Evolutionary conservation across 2,113 vertebrate genomes (phyloP).

Genomic region (Takifugu flavidus): DNA sequence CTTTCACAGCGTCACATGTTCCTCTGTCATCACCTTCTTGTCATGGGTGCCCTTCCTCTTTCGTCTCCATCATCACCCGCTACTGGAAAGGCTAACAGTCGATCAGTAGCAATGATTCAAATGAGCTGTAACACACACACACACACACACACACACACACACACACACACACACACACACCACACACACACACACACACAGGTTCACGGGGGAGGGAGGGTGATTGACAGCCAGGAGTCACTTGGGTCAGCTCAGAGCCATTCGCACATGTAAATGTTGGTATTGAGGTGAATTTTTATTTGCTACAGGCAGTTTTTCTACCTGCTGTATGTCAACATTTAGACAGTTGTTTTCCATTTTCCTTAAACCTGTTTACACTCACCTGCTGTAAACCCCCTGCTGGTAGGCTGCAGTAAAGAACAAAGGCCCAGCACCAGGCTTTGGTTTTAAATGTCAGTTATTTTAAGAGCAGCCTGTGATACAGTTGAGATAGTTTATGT

Average conservation of each 20-base stretch:
- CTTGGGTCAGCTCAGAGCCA: conserved; percentile 18
- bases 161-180: conserved; percentile 8
- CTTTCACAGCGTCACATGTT: conserved; percentile 23
- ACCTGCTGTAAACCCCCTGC: no score
- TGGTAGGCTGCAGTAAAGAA: no score
- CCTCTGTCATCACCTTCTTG: conserved; percentile 42
- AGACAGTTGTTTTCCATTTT: no score
- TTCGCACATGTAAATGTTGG: no score
- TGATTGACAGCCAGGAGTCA: conserved; percentile 20
- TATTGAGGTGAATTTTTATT: no score
- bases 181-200: conserved; percentile 16
- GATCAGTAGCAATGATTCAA: conserved; percentile 44
- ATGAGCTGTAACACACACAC: conserved; percentile 18
- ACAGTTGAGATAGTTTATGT: no score
- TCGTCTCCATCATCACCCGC: conserved; percentile 41
- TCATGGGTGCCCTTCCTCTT: conserved; percentile 37
- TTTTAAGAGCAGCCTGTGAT: no score
- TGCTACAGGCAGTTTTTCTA: no score
- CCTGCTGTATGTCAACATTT: no score
- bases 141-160: conserved; percentile 4
- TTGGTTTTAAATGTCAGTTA: no score
- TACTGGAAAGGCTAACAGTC: conserved; percentile 20
- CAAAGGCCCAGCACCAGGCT: no score
- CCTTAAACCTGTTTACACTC: no score
- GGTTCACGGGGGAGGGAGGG: conserved; percentile 18